Percentiles rank a stretch among this genome's conserved stretches.
These are phyloP conservation scores for Lepidocyrtoides sp. DNA, from an alignment of 2,888 invertebrate species.

Conservation along the genomic window DNA sequence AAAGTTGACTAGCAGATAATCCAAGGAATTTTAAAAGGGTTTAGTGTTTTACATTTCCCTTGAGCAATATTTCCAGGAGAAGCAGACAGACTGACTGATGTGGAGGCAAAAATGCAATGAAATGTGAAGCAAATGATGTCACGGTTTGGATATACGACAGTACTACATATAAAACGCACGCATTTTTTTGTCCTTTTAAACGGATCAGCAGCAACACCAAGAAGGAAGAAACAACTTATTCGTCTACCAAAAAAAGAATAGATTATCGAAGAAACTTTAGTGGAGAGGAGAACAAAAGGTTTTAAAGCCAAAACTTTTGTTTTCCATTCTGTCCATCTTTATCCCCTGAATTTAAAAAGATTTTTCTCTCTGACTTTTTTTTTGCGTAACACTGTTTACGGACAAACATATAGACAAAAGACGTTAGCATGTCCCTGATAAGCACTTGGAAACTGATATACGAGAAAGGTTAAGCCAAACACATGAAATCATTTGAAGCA, in stretches of 20 bases:
- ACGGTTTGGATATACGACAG: conserved; percentile 1
- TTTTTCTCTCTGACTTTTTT: background rate
- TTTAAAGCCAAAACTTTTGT: conserved; percentile 54
- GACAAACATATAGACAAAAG: background rate
- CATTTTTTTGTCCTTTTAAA: background rate
- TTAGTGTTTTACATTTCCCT: conserved; percentile 79
- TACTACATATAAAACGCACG: background rate
- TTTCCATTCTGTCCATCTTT: conserved; percentile 54
- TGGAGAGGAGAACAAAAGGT: conserved; percentile 37
- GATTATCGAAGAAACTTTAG: background rate
- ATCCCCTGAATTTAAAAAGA: conserved; percentile 49
- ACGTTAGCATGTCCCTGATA: background rate
- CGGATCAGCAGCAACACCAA: background rate
- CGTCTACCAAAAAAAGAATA: background rate
- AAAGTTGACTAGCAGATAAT: conserved; percentile 51
- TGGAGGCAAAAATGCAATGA: conserved; percentile 67
- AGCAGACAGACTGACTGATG: conserved; percentile 40
- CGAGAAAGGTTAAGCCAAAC: background rate
- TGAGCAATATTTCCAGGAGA: conserved; percentile 66
- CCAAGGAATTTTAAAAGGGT: conserved; percentile 77
- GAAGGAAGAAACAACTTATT: background rate
- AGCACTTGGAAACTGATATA: conserved; percentile 7
- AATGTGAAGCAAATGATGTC: conserved; percentile 74
- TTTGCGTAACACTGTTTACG: background rate
- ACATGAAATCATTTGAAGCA: background rate